Conservation (phyloP, 2,888 invertebrate species). For the Pteria penguin region DNA sequence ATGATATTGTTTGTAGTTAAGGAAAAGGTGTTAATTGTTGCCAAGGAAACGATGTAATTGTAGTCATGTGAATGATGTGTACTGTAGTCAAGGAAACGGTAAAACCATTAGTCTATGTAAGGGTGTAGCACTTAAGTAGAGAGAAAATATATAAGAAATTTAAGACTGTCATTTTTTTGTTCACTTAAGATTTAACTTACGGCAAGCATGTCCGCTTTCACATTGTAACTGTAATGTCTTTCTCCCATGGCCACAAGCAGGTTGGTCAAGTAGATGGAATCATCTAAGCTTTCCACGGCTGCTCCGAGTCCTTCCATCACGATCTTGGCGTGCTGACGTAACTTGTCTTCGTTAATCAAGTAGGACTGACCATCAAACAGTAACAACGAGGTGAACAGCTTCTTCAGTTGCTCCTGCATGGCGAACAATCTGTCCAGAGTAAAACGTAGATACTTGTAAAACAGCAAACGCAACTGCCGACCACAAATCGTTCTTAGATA, state of each 20-base stretch:
- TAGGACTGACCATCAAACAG: slow-evolving; percentile 54
- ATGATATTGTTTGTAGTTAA: too few relatives aligned
- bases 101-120: too few relatives aligned
- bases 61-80: too few relatives aligned
- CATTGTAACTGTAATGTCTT: slow-evolving; percentile 66
- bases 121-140: too few relatives aligned
- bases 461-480: too few relatives aligned
- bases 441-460: too few relatives aligned
- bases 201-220: slow-evolving; percentile 66
- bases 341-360: slow-evolving; percentile 58
- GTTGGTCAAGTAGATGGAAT: slow-evolving; percentile 64
- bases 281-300: slow-evolving; percentile 72
- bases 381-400: slow-evolving; percentile 60
- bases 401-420: slow-evolving; percentile 65
- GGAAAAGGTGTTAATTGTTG: too few relatives aligned
- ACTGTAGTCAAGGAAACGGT: too few relatives aligned
- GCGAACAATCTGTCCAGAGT: slow-evolving; percentile 65
- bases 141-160: too few relatives aligned
- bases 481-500: too few relatives aligned
- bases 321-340: slow-evolving; percentile 67
- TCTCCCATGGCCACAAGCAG: slow-evolving; percentile 69
- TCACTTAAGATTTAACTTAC: slow-evolving; percentile 44
- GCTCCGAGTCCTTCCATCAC: slow-evolving; percentile 76
- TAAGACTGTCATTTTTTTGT: too few relatives aligned
- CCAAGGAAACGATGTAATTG: too few relatives aligned